Base-by-base conservation (phyloP, 2,888 invertebrate genomes). In the Chorisops tibialis region DNA sequence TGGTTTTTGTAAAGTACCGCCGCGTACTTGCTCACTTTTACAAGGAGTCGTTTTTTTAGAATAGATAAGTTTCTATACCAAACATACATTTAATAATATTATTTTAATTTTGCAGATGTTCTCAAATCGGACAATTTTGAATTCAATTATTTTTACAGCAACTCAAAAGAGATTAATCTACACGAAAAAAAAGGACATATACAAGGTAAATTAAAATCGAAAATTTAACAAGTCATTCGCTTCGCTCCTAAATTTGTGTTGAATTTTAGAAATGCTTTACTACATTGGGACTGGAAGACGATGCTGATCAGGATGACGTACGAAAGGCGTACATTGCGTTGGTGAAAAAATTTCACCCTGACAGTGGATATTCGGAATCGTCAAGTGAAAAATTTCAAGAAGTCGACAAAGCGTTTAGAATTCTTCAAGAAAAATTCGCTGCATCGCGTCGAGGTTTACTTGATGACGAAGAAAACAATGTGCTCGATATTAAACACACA, bases 301-400 rank as follows among this genome's bases (percentile, higher is more conserved):
- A 84, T 59, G 86, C 89, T 19, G 87, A 88, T 67, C 87, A 89
- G 74, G 86, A 88, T 70, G 83, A 84, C 21, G 83, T 93, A 7
- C 82, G 88, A 58, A 75, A 81, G 67, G 87, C 91, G 2, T 94
- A 90, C 72, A 78, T 93, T 50, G 79, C 82, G 59, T 79, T 92
- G 41, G 93, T 88, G 0, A 93, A 93, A 74, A 83, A 83, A 68
- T 91, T 86, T 70, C 94, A 95, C 76, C 94, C 95, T 0, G 95
- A 95, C 71, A 88, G 90, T 48, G 86, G 87, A 0, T 81, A 83
- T 0, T 77, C 82, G 0, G 85, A 88, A 66, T 89, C 92, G n/a
- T 82, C 85, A 74, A 81, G 84, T 48, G 82, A 84, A 37, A 88
- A 86, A 74, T 94, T 95, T 79, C 83, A 87, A 45, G 81, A 84